A percentile compares a stretch with the other conserved stretches of the same genome.
These are phyloP conservation scores for Pyralis farinalis DNA, from an alignment of 2,888 invertebrate genomes.

Conservation along the genomic window DNA sequence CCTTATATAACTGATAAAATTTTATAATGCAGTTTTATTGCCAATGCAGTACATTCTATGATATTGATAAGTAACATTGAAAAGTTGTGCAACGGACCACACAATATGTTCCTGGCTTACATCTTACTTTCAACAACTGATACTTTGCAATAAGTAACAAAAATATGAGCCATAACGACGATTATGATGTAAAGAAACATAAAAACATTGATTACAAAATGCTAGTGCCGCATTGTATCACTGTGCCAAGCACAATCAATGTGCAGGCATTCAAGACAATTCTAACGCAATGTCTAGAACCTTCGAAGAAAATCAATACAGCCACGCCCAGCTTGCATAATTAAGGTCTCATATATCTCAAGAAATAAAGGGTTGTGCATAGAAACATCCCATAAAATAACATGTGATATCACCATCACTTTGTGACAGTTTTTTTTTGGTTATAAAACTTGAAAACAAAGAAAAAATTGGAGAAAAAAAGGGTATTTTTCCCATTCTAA, in stretches of 20 bases:
- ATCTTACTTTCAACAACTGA: neutral
- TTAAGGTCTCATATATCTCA: constrained; percentile 49
- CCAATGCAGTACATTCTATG: constrained; percentile 40
- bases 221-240: constrained; percentile 51
- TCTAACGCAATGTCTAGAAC: constrained; percentile 73
- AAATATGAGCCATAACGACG: too few relatives aligned
- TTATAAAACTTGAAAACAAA: constrained; percentile 76
- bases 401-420: constrained; percentile 69
- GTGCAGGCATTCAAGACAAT: constrained; percentile 68
- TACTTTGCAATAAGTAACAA: neutral
- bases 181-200: neutral
- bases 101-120: neutral
- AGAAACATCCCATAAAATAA: constrained; percentile 56
- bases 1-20: constrained; percentile 70
- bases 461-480: constrained; percentile 62
- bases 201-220: constrained; percentile 35
- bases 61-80: constrained; percentile 26
- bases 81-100: constrained; percentile 22
- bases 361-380: constrained; percentile 36
- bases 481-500: constrained; percentile 30
- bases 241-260: constrained; percentile 49
- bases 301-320: constrained; percentile 80
- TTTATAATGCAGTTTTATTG: constrained; percentile 62
- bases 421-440: constrained; percentile 73
- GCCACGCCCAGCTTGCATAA: constrained; percentile 81